A percentile compares a stretch with the other conserved stretches of the same genome.
Conservation (phyloP, 2,797 vertebrate genomes). For the Hypotaenidia philippensis region DNA sequence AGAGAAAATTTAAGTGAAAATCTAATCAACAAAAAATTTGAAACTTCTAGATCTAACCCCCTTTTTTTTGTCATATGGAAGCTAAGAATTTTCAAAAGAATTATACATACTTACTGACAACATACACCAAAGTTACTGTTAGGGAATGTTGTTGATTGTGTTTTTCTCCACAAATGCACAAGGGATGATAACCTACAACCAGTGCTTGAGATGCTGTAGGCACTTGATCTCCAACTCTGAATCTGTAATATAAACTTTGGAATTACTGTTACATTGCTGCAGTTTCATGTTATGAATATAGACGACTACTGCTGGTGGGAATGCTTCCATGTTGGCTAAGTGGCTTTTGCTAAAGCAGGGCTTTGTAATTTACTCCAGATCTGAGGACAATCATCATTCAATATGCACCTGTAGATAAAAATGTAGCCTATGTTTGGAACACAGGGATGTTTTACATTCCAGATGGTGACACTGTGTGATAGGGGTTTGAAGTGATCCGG, state of each 20-base stretch:
- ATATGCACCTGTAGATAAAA: not conserved
- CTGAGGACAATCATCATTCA: not conserved
- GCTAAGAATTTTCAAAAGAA: not conserved
- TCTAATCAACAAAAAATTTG: not conserved
- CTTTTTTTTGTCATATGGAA: not conserved
- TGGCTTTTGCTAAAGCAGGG: not conserved
- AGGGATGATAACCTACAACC: not conserved
- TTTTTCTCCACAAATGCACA: not conserved
- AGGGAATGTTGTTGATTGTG: not conserved
- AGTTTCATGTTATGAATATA: not conserved
- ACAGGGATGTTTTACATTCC: not conserved
- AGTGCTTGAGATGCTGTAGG: not conserved
- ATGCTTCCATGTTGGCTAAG: not conserved
- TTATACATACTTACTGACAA: not conserved
- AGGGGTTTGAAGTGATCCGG: not conserved
- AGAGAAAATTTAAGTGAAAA: not conserved
- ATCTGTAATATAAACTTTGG: not conserved
- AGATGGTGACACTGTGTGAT: not conserved
- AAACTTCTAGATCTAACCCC: too few species aligned
- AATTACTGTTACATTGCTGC: not conserved
- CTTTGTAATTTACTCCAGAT: not conserved
- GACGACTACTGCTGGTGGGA: not conserved
- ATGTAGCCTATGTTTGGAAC: rapidly evolving
- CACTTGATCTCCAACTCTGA: not conserved
- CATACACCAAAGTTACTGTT: not conserved